A percentile compares a stretch with the other conserved stretches of the same genome.
phyloP scores from a whole-genome alignment of 1,140 invertebrate genomes.

The Marisa cornuarietis region DNA sequence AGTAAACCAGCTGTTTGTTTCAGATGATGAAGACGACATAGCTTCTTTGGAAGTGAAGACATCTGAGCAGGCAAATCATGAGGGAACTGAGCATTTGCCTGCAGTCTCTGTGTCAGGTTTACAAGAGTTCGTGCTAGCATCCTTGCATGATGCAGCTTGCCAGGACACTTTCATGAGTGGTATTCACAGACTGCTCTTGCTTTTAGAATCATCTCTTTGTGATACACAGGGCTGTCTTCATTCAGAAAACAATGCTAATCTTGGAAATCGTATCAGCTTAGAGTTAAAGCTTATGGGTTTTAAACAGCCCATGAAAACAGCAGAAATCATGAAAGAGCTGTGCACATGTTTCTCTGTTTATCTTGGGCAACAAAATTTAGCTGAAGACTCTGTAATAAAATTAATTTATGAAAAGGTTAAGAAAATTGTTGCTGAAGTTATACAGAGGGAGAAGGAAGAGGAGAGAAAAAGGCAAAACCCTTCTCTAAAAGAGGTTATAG shows the following conservation, averaged over 20 bases:
- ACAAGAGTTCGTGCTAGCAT: neutral
- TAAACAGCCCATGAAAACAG: neutral
- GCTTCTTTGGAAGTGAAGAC: neutral
- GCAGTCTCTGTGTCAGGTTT: neutral
- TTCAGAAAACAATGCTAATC: neutral
- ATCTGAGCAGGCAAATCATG: neutral
- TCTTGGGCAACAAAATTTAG: too few relatives aligned
- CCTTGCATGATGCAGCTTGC: neutral
- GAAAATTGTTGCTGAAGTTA: neutral
- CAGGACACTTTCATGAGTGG: neutral
- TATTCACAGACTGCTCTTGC: too few relatives aligned
- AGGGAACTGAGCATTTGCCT: neutral
- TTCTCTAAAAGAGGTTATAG: slow-evolving; percentile 8
- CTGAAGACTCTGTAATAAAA: neutral
- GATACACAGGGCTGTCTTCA: too few relatives aligned
- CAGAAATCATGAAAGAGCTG: neutral
- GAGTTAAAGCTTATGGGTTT: neutral
- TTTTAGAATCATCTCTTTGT: too few relatives aligned
- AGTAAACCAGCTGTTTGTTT: neutral
- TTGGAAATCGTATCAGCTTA: neutral
- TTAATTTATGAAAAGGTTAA: neutral
- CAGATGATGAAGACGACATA: neutral
- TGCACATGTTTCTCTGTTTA: neutral
- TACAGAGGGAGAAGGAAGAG: slow-evolving; percentile 2
- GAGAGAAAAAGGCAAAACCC: slow-evolving; percentile 9